Evolutionary conservation across 2,797 vertebrate genomes (phyloP), one percentile per base, ranked within the genome.

Genomic region (Peromyscus aztecus): DNA sequence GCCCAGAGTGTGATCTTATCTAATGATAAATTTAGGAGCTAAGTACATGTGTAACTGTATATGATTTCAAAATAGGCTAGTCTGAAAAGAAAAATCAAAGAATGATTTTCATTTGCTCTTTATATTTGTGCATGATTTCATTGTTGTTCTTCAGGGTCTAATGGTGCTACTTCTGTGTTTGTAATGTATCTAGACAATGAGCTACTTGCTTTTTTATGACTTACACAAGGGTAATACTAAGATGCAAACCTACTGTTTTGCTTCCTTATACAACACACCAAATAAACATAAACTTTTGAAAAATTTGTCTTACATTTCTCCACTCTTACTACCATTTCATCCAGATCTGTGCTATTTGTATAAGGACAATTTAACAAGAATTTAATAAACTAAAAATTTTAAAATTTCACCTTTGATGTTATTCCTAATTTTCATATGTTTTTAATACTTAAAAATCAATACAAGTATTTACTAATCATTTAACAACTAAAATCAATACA

Each of bases 401-500:
- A 23, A 86, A 84, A 63, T 77, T 93, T 89, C 3, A n/a, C 29
- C 12, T 96, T 91, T 76, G 24, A 71, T 86, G 86, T 94, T 85
- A 89, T 92, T 84, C 61, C 81, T 90, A 21, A 63, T 85, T 94
- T 91, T 3, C 16, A 84, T 82, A 29, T 43, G 43, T 90, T 61
- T 87, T 7, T 83, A 80, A 84, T 83, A 86, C 4, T 49, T 57
- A 80, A 93, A 23, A 81, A 93, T 69, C 85, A 90, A 82, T 67
- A 52, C 80, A 95, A 93, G 69, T 24, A 75, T 65, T 40, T 31
- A 11, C 4, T 82, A 92, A 95, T 80, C 10, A 76, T 19, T 80
- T 97, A 84, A 92, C 43, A 80, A 75, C 43, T 92, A 73, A 97
- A 96, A 96, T n/a, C 5, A 93, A 92, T 94, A 57, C 91, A 96